Evolutionary conservation across 2,888 invertebrate genomes (phyloP).

Genomic region (Exocentrus adspersus): DNA sequence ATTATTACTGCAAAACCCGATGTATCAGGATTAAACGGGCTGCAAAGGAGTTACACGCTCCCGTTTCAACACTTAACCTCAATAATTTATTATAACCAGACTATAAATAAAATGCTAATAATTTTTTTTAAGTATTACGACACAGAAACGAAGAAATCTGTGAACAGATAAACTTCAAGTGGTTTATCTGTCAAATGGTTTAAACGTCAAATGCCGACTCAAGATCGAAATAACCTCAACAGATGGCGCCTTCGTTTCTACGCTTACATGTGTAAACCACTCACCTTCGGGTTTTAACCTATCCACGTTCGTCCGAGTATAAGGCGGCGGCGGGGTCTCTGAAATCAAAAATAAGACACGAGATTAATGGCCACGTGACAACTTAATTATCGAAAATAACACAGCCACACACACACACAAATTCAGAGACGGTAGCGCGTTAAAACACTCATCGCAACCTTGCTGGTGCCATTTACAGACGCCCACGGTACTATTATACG

Average conservation of each 20-base stretch:
- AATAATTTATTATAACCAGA: not conserved
- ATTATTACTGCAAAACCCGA: too few species aligned
- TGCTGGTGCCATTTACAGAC: conserved; percentile 1
- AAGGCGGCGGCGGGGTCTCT: conserved; percentile 88
- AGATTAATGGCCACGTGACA: conserved; percentile 22
- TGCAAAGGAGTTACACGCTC: not conserved
- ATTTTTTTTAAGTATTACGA: not conserved
- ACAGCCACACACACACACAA: too few species aligned
- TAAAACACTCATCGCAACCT: conserved; percentile 21
- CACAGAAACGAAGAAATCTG: not conserved
- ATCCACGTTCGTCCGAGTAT: conserved; percentile 79
- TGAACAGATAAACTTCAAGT: not conserved
- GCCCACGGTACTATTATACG: conserved; percentile 7
- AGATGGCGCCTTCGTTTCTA: too few species aligned
- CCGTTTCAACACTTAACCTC: not conserved
- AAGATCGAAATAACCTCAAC: too few species aligned
- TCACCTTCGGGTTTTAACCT: conserved; percentile 82
- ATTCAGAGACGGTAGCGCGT: too few species aligned
- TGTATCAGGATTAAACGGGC: not conserved
- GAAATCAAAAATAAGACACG: conserved; percentile 51
- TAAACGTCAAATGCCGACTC: too few species aligned
- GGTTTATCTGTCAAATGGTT: too few species aligned
- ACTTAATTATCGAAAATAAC: conserved; percentile 28
- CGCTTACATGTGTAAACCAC: too few species aligned
- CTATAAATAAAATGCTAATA: not conserved